Conservation (phyloP, 1,140 invertebrate genomes). For the Lutraria rhynchaena region DNA sequence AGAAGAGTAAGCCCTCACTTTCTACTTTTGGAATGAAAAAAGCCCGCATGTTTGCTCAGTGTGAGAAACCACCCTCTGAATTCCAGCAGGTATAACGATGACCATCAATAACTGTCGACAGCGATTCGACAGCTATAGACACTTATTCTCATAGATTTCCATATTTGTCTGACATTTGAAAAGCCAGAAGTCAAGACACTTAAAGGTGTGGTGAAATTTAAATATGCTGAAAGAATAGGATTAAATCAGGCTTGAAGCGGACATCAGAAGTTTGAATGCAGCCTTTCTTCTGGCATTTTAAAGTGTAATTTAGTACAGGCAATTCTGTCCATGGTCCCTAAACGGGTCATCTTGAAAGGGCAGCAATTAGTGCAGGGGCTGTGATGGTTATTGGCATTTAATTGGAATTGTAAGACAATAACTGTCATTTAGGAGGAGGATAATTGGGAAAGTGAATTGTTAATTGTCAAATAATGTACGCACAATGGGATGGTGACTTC, state of each 20-base stretch:
- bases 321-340: slow-evolving; percentile 43
- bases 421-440: slow-evolving; percentile 38
- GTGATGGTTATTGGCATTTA: slow-evolving; percentile 47
- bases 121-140: slow-evolving; percentile 32
- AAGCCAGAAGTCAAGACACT: slow-evolving; percentile 33
- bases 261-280: slow-evolving; percentile 38
- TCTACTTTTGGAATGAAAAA: too few species aligned
- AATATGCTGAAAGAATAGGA: slow-evolving; percentile 53
- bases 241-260: slow-evolving; percentile 53
- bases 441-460: slow-evolving; percentile 59
- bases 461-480: slow-evolving; percentile 60
- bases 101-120: slow-evolving; percentile 38
- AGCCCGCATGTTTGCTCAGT: slow-evolving; percentile 25
- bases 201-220: slow-evolving; percentile 53
- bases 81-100: slow-evolving; percentile 26
- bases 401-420: slow-evolving; percentile 62
- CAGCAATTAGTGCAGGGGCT: slow-evolving; percentile 5
- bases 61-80: slow-evolving; percentile 25
- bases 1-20: too few species aligned
- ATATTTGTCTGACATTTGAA: slow-evolving; percentile 52
- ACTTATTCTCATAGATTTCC: slow-evolving; percentile 50
- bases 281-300: slow-evolving; percentile 23
- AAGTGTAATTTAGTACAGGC: slow-evolving; percentile 32
- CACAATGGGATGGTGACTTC: slow-evolving; percentile 50
- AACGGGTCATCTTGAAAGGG: slow-evolving; percentile 42